Evolutionary conservation across 2,113 vertebrate species (phyloP), one percentile per base, ranked within the genome.

Genomic region (Panthera tigris): DNA sequence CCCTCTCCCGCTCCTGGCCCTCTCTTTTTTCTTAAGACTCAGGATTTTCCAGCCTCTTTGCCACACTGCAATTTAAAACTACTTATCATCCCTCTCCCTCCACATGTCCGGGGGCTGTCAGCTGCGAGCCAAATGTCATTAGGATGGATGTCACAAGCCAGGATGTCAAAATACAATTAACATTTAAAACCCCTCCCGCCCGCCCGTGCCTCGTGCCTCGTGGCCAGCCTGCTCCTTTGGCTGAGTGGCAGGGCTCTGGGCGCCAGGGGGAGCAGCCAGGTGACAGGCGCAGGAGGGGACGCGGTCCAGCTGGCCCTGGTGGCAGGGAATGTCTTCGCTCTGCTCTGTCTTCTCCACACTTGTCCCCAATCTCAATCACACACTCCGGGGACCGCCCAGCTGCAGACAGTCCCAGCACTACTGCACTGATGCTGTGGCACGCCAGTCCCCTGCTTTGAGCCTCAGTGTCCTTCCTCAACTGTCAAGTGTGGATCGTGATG

Each of bases 141-240:
- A 50, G 96, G 1, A 0, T 97, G 97, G 48, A 0, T 95, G 98
- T 97, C 98, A 98, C 96, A 96, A 61, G 12, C 16, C 0, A 0
- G 31, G 96, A 90, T 36, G 15, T 97, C 98, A 98, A 98, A 98
- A 76, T 96, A 96, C 97, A 98, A 97, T 95, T 97, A 98, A 97
- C 97, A 94, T 97, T 97, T 98, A 96, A 98, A 98, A 98, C 84
- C 68, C 29, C 16, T 86, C 97, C 85, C 0, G 8, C 33, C 66
- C 33, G 4, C 36, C 57, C 33, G 5, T 7, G 63, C 85, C 94
- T 68, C 33, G 5, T 7, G 63, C 85, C 94, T 68, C 65, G 1
- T 39, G 39, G 78, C 91, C 29, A 88, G 88, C 50, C 52, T 31
- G 80, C 50, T 13, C 1, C 41, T 1, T 55, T 29, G 0, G 2